phyloP scores from a whole-genome alignment of 2,113 vertebrate genomes.

The Numenius arquata region DNA sequence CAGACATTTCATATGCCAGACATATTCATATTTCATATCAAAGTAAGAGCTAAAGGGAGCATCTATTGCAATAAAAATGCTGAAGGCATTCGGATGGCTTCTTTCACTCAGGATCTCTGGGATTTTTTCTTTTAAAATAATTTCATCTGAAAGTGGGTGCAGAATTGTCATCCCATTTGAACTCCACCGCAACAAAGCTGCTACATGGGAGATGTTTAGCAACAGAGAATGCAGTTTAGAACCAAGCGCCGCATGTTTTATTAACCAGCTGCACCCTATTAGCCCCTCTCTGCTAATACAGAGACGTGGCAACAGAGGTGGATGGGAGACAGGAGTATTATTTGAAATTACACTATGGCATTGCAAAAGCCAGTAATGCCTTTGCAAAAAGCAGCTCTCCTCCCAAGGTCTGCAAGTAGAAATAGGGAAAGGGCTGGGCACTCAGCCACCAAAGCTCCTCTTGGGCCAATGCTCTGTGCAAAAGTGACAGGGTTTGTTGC shows the following conservation, averaged over 20 bases:
- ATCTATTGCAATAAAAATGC: neutral
- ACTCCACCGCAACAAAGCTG: neutral
- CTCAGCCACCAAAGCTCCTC: neutral
- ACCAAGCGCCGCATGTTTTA: neutral
- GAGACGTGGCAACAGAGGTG: accelerated
- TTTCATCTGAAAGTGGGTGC: neutral
- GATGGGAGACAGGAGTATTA: neutral
- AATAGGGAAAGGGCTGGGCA: neutral
- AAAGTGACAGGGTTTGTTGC: neutral
- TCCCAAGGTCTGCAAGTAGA: neutral
- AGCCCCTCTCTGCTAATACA: neutral
- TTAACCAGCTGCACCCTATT: neutral
- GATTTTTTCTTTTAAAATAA: neutral
- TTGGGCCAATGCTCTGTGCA: neutral
- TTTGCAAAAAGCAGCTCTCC: neutral
- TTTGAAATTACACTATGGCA: neutral
- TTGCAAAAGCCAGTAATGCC: neutral
- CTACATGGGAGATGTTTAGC: neutral
- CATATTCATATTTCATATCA: no score
- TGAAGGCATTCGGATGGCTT: neutral
- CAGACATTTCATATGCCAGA: neutral
- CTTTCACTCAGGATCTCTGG: neutral
- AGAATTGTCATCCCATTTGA: neutral
- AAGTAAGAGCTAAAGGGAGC: neutral
- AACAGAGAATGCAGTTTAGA: neutral